These are phyloP conservation scores for Tolypeutes matacus DNA, from an alignment of 2,797 vertebrate species.

Conservation along the genomic window DNA sequence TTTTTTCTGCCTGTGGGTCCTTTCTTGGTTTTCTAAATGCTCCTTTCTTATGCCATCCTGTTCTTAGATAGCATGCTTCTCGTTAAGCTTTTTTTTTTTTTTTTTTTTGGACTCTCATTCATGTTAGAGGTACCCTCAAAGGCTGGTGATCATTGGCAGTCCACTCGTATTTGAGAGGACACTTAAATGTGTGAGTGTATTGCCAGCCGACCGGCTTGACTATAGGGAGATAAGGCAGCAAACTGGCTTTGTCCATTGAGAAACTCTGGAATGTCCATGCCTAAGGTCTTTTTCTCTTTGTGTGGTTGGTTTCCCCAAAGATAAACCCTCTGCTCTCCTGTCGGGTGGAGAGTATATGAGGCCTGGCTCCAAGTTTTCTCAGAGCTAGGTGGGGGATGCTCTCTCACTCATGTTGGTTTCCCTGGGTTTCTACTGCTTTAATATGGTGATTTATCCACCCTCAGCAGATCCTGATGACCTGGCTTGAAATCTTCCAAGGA, in stretches of 20 bases:
- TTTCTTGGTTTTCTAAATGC: not conserved
- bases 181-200: not conserved
- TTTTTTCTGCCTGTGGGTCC: slow-evolving; percentile 49
- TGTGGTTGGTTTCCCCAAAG: not conserved
- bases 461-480: not conserved
- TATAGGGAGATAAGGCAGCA: not conserved
- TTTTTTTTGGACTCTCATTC: not conserved
- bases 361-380: not conserved
- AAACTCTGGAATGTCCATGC: not conserved
- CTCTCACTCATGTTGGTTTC: not conserved
- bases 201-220: not conserved
- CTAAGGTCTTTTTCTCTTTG: not conserved
- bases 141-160: not conserved
- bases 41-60: not conserved
- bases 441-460: not conserved
- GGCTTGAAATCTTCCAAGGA: not conserved
- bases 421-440: not conserved
- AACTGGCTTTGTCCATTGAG: not conserved
- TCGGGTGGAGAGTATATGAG: not conserved
- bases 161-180: not conserved
- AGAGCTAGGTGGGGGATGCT: not conserved
- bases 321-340: not conserved
- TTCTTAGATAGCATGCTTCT: not conserved
- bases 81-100: not conserved
- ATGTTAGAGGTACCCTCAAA: not conserved